A percentile compares a stretch with the other conserved stretches of the same genome.
phyloP scores from a whole-genome alignment of 2,113 vertebrate genomes.

The Kryptolebias marmoratus region DNA sequence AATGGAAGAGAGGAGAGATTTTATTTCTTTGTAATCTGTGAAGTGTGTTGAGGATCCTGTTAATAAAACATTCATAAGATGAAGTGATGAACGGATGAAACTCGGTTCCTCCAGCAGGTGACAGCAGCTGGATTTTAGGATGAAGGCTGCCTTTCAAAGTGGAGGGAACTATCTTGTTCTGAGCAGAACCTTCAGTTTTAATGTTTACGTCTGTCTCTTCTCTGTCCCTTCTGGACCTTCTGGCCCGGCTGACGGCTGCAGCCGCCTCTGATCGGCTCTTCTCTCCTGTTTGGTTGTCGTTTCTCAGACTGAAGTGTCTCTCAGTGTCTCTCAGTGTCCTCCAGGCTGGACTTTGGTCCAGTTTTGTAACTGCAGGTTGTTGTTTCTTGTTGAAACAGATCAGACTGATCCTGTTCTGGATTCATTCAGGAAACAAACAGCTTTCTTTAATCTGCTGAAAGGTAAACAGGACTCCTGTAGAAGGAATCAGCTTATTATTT shows the following conservation, averaged over 20 bases:
- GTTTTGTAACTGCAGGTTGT: slow-evolving; percentile 9
- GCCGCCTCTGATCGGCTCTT: background rate
- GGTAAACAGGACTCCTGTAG: background rate
- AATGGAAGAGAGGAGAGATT: too few species aligned
- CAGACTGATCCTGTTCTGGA: too few species aligned
- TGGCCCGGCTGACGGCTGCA: background rate
- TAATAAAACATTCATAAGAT: too few species aligned
- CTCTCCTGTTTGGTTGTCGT: background rate
- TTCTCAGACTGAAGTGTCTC: background rate
- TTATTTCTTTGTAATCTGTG: too few species aligned
- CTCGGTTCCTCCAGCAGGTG: background rate
- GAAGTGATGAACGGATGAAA: too few species aligned
- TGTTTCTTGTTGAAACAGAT: background rate
- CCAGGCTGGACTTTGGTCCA: slow-evolving; percentile 47
- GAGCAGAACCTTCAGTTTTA: background rate
- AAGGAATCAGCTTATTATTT: too few species aligned
- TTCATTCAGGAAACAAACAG: too few species aligned
- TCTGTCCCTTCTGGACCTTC: background rate
- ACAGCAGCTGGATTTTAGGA: background rate
- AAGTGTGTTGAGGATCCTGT: too few species aligned
- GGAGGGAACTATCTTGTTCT: slow-evolving; percentile 27
- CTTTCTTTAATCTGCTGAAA: background rate
- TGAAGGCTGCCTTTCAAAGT: background rate
- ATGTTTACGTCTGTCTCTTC: too few species aligned
- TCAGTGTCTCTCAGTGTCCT: background rate